Conservation (phyloP, 2,797 vertebrate species). For the Phataginus tricuspis region DNA sequence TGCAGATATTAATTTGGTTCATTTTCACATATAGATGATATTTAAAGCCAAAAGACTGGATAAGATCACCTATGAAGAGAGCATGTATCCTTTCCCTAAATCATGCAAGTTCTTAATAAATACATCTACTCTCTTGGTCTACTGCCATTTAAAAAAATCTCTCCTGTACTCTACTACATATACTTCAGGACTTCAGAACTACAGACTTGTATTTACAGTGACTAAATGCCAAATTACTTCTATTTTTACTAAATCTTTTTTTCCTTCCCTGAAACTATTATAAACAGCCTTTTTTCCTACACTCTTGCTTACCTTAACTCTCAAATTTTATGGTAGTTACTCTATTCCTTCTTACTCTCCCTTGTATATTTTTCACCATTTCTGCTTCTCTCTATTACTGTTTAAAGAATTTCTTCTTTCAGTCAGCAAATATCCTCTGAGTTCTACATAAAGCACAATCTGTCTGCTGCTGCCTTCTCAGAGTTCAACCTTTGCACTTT, state of each 20-base stretch:
- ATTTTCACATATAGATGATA: neutral
- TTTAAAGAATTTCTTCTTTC: slow-evolving; percentile 19
- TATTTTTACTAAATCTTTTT: neutral
- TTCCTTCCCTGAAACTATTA: neutral
- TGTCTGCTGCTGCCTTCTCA: neutral
- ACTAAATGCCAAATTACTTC: neutral
- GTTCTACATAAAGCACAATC: neutral
- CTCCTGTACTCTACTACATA: neutral
- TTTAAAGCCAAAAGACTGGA: neutral
- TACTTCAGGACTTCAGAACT: neutral
- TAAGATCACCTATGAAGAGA: neutral
- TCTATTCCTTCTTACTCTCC: neutral
- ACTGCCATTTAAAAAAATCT: neutral
- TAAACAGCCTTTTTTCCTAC: neutral
- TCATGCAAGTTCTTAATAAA: neutral
- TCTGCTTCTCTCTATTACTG: neutral
- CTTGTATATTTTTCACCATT: neutral
- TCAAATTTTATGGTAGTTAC: neutral
- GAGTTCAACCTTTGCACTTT: neutral
- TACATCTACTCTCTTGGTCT: neutral
- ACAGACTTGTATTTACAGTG: neutral
- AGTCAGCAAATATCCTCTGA: neutral
- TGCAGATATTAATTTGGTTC: neutral
- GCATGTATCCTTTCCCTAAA: neutral
- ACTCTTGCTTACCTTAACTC: neutral